Evolutionary conservation across 2,797 vertebrate genomes (phyloP), one percentile per base, ranked within the genome.

Genomic region (Pangasius larnaudii): DNA sequence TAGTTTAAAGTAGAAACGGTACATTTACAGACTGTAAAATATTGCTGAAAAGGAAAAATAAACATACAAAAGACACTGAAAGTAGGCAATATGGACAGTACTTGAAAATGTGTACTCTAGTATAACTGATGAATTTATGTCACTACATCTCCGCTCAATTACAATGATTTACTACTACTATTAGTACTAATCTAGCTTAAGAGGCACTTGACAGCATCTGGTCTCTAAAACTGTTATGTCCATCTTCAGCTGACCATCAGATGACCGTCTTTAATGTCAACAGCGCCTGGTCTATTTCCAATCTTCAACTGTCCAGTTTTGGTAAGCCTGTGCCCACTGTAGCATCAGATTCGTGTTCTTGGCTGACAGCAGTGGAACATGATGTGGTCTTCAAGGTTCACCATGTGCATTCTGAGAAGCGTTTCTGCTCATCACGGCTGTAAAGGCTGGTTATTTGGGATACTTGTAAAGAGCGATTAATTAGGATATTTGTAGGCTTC

Each of bases 121-220:
- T 42, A 46, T 18, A 58, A 58, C 4, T n/a, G 58, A 75, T 61
- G 16, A 87, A 81, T 46, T 58, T 46, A 2, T 63, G 42, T 75
- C 69, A 59, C 56, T 78, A 39, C 16, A 74, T 69, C 72, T 77
- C 75, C 6, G 36, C 46, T 63, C 86, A 83, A 83, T 74, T 46
- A 46, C 58, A 56, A 80, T 80, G 18, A 58, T 59, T 80, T 65
- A 36, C 69, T 77, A 24, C 59, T 58, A 63, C 58, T n/a, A 81
- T 81, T 56, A 53, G n/a, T 69, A 19, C 46, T 80, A 36, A 30
- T 18, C 51, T 59, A 80, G 77, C 77, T 36, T 71, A 79, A 77
- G 49, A 69, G 84, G 39, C 51, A 80, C 74, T 85, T 88, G 63
- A 81, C 24, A 36, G 51, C 72, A 85, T 78, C 87, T 88, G 82